Conservation (phyloP, 2,888 invertebrate genomes). For the Chrysolina americana region DNA sequence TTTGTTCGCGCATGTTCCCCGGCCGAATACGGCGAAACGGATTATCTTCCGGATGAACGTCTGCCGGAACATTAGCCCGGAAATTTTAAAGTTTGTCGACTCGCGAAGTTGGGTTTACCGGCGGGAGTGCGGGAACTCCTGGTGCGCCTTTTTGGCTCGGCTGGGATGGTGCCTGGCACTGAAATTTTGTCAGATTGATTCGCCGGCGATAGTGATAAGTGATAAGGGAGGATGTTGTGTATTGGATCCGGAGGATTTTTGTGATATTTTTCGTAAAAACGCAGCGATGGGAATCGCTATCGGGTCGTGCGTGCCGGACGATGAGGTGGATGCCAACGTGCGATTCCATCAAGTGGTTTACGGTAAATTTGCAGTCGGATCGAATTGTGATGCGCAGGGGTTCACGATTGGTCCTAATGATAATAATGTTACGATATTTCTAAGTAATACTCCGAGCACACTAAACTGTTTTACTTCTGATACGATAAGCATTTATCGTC, state of each 20-base stretch:
- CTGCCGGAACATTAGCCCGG: neutral
- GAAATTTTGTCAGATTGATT: neutral
- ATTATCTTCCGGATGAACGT: slow-evolving; percentile 6
- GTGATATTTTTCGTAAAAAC: neutral
- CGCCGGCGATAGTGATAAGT: neutral
- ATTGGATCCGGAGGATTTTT: neutral
- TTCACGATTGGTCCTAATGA: no score
- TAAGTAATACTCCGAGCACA: no score
- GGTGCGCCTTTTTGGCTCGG: no score
- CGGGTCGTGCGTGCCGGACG: slow-evolving; percentile 81
- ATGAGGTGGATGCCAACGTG: slow-evolving; percentile 72
- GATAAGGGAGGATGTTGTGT: neutral
- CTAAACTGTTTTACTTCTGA: no score
- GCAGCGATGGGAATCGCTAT: slow-evolving; percentile 79
- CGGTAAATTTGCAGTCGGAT: slow-evolving; percentile 61
- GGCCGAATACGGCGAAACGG: neutral
- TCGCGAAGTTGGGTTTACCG: neutral
- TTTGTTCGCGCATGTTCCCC: slow-evolving; percentile 55
- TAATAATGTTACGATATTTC: no score
- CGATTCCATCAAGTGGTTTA: slow-evolving; percentile 69
- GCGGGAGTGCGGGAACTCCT: neutral
- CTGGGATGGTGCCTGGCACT: neutral
- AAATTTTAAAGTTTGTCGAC: neutral
- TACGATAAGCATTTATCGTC: no score
- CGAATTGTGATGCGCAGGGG: neutral